phyloP scores from a whole-genome alignment of 2,888 invertebrate genomes.

The Drosophila flavopinicola region DNA sequence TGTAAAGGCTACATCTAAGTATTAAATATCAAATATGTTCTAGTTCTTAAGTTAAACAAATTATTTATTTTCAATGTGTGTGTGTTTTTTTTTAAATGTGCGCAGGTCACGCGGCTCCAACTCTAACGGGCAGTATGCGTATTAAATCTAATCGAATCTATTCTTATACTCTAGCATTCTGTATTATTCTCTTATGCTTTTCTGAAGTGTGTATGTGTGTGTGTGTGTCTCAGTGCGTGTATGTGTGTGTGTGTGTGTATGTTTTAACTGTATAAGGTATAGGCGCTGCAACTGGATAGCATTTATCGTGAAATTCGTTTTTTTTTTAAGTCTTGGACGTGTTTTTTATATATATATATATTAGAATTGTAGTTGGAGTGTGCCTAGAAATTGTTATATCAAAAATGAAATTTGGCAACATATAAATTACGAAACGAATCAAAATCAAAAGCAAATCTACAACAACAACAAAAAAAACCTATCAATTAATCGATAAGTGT shows the following conservation, averaged over 20 bases:
- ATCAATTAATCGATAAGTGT: slow-evolving; percentile 6
- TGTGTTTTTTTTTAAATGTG: slow-evolving; percentile 8
- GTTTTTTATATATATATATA: slow-evolving; percentile 10
- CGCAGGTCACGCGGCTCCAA: slow-evolving; percentile 16
- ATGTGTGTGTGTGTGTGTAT: slow-evolving; percentile 5
- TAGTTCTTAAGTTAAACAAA: slow-evolving; percentile 68
- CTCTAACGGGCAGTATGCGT: slow-evolving; percentile 14
- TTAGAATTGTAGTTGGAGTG: slow-evolving; percentile 31
- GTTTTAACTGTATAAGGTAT: slow-evolving; percentile 28
- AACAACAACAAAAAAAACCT: not conserved
- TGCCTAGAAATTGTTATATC: slow-evolving; percentile 36
- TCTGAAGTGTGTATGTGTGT: slow-evolving; percentile 5
- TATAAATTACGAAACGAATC: slow-evolving; percentile 20
- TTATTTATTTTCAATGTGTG: slow-evolving; percentile 64
- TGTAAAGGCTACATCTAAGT: slow-evolving; percentile 73
- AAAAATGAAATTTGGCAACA: slow-evolving; percentile 15
- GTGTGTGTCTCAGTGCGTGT: slow-evolving; percentile 1
- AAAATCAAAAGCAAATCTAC: slow-evolving; percentile 18
- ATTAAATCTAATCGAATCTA: slow-evolving; percentile 14
- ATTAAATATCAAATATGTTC: slow-evolving; percentile 75
- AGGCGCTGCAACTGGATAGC: slow-evolving; percentile 1
- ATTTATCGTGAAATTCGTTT: slow-evolving; percentile 22
- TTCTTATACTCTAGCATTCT: slow-evolving; percentile 24
- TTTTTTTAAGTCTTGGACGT: slow-evolving; percentile 23
- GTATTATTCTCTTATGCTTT: slow-evolving; percentile 32